These are phyloP conservation scores for Dasyurus viverrinus DNA, from an alignment of 2,113 vertebrate species.

Conservation along the genomic window DNA sequence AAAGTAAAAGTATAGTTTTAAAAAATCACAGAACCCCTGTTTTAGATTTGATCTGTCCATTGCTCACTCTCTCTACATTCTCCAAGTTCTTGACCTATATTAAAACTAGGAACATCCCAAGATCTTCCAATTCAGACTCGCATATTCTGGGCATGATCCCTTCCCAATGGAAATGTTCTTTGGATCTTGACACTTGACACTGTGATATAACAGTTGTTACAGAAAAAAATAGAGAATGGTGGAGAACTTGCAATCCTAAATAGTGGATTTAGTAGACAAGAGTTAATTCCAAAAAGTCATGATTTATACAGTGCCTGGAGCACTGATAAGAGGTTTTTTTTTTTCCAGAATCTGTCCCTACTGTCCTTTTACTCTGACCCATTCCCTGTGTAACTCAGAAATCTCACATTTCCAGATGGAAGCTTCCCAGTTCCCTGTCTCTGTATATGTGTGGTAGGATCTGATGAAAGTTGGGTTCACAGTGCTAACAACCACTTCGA, in stretches of 20 bases:
- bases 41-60: background rate
- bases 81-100: background rate
- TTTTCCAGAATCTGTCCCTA: background rate
- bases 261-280: background rate
- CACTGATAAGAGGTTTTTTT: too few relatives aligned
- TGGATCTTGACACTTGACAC: background rate
- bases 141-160: background rate
- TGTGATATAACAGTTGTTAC: background rate
- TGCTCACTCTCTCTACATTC: background rate
- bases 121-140: background rate
- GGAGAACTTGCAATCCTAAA: background rate
- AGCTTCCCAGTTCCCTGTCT: constrained; percentile 82
- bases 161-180: background rate
- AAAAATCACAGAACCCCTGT: background rate
- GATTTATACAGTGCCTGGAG: background rate
- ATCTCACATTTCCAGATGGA: constrained; percentile 87
- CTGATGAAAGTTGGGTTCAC: constrained; percentile 95
- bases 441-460: constrained; percentile 63
- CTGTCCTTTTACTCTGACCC: background rate
- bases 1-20: background rate
- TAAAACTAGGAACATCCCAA: background rate
- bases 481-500: constrained; percentile 92
- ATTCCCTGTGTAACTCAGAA: background rate
- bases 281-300: background rate
- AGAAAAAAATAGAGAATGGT: background rate